Percentiles rank a stretch among this genome's conserved stretches.
These are phyloP conservation scores for Acrocera orbiculus DNA, from an alignment of 2,888 invertebrate genomes.

Conservation along the genomic window DNA sequence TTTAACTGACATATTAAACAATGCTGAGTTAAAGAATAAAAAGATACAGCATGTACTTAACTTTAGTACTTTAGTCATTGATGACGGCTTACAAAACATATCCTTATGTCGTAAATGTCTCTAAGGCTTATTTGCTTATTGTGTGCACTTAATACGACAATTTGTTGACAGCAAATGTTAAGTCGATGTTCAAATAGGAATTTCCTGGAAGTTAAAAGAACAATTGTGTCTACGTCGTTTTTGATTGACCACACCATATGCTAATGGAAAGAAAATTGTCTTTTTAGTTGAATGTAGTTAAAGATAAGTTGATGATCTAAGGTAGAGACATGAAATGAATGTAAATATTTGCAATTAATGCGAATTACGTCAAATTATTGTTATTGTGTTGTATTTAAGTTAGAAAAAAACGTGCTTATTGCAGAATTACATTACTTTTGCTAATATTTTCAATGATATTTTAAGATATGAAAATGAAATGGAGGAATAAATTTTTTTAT, in stretches of 20 bases:
- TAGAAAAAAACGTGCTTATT: background rate
- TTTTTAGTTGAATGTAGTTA: conserved; percentile 3
- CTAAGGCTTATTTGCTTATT: conserved; percentile 10
- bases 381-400: conserved; percentile 6
- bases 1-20: no score
- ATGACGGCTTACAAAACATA: background rate
- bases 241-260: conserved; percentile 11
- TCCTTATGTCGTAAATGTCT: conserved; percentile 1
- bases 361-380: conserved; percentile 9
- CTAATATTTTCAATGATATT: no score
- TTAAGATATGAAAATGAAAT: no score
- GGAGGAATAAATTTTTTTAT: no score
- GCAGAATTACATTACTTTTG: conserved; percentile 1
- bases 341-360: conserved; percentile 9
- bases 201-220: conserved; percentile 3
- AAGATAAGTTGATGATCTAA: background rate
- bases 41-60: no score
- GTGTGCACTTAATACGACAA: conserved; percentile 12
- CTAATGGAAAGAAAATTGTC: conserved; percentile 9
- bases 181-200: conserved; percentile 8
- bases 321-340: conserved; percentile 5
- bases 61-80: no score
- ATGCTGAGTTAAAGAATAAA: no score
- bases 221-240: conserved; percentile 3
- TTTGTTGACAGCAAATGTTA: conserved; percentile 11